Evolutionary conservation across 2,888 invertebrate genomes (phyloP), one percentile per base, ranked within the genome.

Genomic region (Nebria salina): DNA sequence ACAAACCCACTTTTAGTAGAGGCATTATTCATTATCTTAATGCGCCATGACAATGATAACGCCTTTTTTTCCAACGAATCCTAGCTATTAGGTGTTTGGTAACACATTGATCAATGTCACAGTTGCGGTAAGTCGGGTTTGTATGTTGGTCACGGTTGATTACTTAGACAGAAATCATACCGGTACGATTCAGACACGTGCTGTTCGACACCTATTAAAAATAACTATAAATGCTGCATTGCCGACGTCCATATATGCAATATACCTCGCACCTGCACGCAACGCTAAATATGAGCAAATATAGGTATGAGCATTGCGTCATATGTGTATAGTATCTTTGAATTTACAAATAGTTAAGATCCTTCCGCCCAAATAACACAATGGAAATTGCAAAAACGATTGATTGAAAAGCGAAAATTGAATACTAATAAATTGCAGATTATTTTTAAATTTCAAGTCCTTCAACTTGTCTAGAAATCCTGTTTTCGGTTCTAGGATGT

Each of bases 221-320:
- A 6, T 7, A 54, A 54, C 54, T 8, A 54, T 54, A 41, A 34
- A 15, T 13, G 65, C 25, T 25, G 65, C 7, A 65, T n/a, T 34
- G 13, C 65, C 25, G 11, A 41, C 75, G n/a, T 34, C 65, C 20
- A n/a, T 73, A 76, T 66, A 41, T 66, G 41, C 76, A 65, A 66
- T 66, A 15, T 70, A 34, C 34, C 70, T 70, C 70, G 34, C 76
- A 76, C 41, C 42, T 76, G 76, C 66, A 20, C 64, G 75, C 64
- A 54, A 64, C 25, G 42, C n/a, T 34, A 41, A 42, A 42, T 9
- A 9, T 42, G 43, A 13, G 34, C 43, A 41, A 41, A 72, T 34
- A 34, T 41, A 72, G 26, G 13, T 34, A n/a, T 72, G 72, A 72
- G 26, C 8, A 72, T 72, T 72, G 72, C 34, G 26, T 68, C 20